phyloP scores from a whole-genome alignment of 2,797 vertebrate species.

The Nyctalus aviator region DNA sequence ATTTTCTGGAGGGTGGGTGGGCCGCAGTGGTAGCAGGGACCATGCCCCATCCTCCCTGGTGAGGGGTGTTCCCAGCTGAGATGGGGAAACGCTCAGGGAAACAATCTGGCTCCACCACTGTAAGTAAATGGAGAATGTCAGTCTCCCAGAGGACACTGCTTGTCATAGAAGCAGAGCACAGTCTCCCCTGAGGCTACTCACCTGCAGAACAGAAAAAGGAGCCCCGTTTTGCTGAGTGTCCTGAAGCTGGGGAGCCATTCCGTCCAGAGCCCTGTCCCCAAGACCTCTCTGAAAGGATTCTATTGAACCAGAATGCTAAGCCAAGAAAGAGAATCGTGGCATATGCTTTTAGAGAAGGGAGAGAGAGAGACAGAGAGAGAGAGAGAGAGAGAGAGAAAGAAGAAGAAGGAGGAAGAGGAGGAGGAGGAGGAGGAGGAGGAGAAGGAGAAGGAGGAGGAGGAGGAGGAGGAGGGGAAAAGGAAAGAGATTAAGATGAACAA shows the following conservation, averaged over 20 bases:
- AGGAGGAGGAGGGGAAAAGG: too few species aligned
- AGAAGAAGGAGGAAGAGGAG: too few species aligned
- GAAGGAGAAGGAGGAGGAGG: too few species aligned
- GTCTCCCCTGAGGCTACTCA: slow-evolving; percentile 57
- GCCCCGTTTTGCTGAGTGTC: slow-evolving; percentile 50
- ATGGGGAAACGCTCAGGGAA: background rate
- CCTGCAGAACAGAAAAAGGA: slow-evolving; percentile 54
- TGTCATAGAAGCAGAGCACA: slow-evolving; percentile 57
- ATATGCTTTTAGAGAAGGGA: too few species aligned
- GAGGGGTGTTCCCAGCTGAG: background rate
- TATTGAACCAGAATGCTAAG: background rate
- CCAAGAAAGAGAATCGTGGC: too few species aligned
- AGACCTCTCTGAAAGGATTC: background rate
- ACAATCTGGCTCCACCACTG: background rate
- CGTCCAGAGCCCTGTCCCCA: background rate
- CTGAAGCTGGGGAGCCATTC: background rate
- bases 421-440: too few species aligned
- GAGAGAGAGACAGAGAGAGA: too few species aligned
- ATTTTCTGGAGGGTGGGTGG: background rate
- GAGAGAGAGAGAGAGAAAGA: too few species aligned
- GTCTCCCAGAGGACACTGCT: slow-evolving; percentile 49
- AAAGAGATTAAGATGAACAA: too few species aligned
- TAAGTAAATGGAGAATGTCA: slow-evolving; percentile 67
- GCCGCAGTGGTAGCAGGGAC: background rate
- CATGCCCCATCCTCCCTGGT: background rate